Evolutionary conservation across 2,888 invertebrate genomes (phyloP).

Genomic region (Taphrorychus bicolor): DNA sequence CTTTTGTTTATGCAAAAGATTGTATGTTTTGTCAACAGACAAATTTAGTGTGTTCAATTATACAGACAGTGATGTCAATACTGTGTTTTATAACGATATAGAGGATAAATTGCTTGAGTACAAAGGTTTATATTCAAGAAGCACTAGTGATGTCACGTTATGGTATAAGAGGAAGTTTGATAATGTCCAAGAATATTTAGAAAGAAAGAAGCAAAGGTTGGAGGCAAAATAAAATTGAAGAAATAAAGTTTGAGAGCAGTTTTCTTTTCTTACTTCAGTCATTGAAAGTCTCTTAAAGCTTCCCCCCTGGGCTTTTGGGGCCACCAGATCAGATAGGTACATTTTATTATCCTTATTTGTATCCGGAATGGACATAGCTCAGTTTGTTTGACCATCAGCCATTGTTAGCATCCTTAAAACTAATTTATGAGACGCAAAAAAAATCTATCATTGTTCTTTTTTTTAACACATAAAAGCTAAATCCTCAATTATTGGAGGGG

Average conservation of each 20-base stretch:
- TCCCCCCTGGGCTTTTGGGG: too few species aligned
- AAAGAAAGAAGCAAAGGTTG: slow-evolving; percentile 75
- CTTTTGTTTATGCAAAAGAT: slow-evolving; percentile 26
- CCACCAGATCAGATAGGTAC: too few species aligned
- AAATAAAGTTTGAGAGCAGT: not conserved
- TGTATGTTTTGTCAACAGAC: slow-evolving; percentile 42
- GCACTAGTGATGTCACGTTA: slow-evolving; percentile 61
- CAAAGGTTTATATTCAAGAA: slow-evolving; percentile 16
- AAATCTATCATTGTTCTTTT: too few species aligned
- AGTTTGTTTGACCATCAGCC: too few species aligned
- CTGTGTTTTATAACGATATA: not conserved
- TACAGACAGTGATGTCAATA: slow-evolving; percentile 22
- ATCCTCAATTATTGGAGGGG: too few species aligned
- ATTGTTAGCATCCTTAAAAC: too few species aligned
- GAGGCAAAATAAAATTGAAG: slow-evolving; percentile 59
- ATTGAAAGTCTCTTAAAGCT: too few species aligned
- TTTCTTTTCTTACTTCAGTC: too few species aligned
- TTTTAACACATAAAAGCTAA: too few species aligned
- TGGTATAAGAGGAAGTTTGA: slow-evolving; percentile 82
- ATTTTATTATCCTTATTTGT: too few species aligned
- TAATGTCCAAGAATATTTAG: slow-evolving; percentile 80
- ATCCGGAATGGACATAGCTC: too few species aligned
- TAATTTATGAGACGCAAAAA: too few species aligned
- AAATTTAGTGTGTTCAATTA: slow-evolving; percentile 37
- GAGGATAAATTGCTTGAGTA: slow-evolving; percentile 13